Base-by-base conservation (phyloP, 2,113 vertebrate genomes). In the Atherinomorus stipes region DNA sequence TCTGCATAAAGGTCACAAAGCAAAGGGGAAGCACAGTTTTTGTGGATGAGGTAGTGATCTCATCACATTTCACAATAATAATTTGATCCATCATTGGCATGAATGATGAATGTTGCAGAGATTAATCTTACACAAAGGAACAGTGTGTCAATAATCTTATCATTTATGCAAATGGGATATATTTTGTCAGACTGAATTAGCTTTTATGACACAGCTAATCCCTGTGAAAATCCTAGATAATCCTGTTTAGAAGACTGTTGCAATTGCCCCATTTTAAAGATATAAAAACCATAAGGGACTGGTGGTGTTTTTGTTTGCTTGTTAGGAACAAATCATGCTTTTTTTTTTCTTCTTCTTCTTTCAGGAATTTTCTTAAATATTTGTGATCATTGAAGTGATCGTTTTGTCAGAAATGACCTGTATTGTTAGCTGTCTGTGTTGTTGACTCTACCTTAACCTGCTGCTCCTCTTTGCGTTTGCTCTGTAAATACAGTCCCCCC, bases 211-310 rank as follows among this genome's bases (percentile, higher is more conserved):
- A 42, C 59, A 52, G 54, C 54, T 80, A 78, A 88, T 89, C 80
- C 68, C 60, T 81, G 66, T 69, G 19, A 72, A 76, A 85, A 85
- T 76, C 75, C 79, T 26, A 21, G 40, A 13, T 88, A 84, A 89
- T 88, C 81, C 82, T 63, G 3, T 88, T 85, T 69, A 60, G 54
- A 47, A 62, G 58, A 81, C 37, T 57, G 40, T 86, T 81, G 52
- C 64, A 52, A 85, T 85, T 59, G 63, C 31, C 12, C n/a, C n/a
- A n/a, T 5, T 60, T 71, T 26, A 54, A 45, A 72, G 42, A 76
- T 28, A 78, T 23, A 56, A 50, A 53, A 60, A 81, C 64, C 64
- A 71, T 69, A 78, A 64, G 38, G 70, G 67, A 74, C 74, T 49
- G 2, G 16, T 53, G 26, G 13, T 42, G 49, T 0, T 31, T 42